phyloP scores from a whole-genome alignment of 1,140 invertebrate species.

The Oreohelix idahoensis region DNA sequence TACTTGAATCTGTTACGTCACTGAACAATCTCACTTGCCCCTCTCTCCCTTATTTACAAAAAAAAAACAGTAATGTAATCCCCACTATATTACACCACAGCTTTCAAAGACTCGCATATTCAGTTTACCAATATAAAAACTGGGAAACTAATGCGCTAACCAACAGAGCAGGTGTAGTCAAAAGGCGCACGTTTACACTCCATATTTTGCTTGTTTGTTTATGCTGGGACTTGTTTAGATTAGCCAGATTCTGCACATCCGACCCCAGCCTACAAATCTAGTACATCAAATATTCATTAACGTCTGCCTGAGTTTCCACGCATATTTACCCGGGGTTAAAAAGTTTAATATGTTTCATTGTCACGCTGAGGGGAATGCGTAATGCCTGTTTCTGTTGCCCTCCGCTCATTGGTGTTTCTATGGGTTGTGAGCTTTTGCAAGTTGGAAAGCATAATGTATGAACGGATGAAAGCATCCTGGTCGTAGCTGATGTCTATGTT shows the following conservation, averaged over 20 bases:
- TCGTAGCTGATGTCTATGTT: no score
- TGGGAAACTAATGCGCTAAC: not conserved
- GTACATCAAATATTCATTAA: slow-evolving; percentile 12
- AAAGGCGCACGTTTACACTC: not conserved
- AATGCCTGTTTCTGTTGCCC: not conserved
- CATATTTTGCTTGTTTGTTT: slow-evolving; percentile 2
- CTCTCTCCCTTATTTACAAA: no score
- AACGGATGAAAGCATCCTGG: no score
- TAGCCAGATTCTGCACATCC: not conserved
- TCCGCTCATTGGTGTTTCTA: not conserved
- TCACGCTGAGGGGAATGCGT: not conserved
- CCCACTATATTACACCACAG: no score
- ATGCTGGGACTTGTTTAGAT: not conserved
- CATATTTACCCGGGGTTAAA: slow-evolving; percentile 11
- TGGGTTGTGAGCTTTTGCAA: not conserved
- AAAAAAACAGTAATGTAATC: no score
- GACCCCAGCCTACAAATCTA: not conserved
- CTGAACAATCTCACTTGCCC: no score
- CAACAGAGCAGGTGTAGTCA: not conserved
- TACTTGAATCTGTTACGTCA: no score
- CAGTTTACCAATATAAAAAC: no score
- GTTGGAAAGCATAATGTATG: not conserved
- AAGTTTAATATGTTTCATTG: slow-evolving; percentile 8
- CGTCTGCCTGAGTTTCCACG: not conserved
- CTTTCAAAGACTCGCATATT: no score